A percentile compares a stretch with the other conserved stretches of the same genome.
Conservation (phyloP, 2,888 invertebrate genomes). For the Gastracanthus pulcherrimus region DNA sequence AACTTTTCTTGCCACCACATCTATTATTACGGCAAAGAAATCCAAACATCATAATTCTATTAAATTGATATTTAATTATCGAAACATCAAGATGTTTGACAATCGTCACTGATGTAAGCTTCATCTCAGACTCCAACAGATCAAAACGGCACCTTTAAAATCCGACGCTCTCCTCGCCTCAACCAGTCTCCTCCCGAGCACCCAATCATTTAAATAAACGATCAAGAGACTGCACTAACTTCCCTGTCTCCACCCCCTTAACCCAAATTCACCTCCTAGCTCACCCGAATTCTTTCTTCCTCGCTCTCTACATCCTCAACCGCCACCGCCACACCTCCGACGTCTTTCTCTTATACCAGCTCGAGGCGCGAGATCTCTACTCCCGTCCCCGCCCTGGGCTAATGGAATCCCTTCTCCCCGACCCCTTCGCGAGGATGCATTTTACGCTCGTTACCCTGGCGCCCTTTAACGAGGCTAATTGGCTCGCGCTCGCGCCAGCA, state of each 20-base stretch:
- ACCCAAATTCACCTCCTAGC: conserved; percentile 2
- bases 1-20: no score
- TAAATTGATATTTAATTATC: no score
- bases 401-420: conserved; percentile 25
- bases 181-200: not conserved
- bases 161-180: no score
- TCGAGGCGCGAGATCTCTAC: not conserved
- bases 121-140: no score
- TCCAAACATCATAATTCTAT: no score
- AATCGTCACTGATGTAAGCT: no score
- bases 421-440: conserved; percentile 18
- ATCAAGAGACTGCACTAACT: not conserved
- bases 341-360: not conserved
- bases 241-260: not conserved
- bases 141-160: no score
- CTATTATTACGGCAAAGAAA: no score
- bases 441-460: conserved; percentile 49
- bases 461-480: conserved; percentile 52
- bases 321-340: not conserved
- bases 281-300: not conserved
- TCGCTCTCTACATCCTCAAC: not conserved
- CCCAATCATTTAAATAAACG: not conserved
- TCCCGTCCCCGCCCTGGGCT: no score
- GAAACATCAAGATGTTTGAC: no score
- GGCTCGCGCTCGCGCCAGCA: conserved; percentile 22